Evolutionary conservation across 1,140 invertebrate species (phyloP).

Genomic region (Plectrocnemia conspersa): DNA sequence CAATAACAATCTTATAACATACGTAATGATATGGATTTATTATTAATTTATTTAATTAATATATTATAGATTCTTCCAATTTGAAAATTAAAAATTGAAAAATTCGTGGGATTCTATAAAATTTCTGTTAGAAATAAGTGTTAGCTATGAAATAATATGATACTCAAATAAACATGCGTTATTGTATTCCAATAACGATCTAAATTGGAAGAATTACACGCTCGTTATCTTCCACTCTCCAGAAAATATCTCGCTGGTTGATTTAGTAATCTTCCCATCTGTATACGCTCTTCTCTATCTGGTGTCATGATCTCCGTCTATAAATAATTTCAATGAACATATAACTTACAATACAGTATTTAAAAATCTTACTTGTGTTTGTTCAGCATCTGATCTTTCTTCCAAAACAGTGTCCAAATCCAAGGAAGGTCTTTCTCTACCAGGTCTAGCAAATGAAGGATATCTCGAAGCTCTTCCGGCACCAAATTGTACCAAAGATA

Average conservation of each 20-base stretch:
- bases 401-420: constrained; percentile 78
- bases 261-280: constrained; percentile 44
- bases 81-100: no score
- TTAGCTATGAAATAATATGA: no score
- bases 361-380: constrained; percentile 47
- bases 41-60: no score
- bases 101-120: no score
- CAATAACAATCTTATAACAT: no score
- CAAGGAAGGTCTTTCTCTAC: constrained; percentile 62
- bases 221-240: constrained; percentile 30
- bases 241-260: constrained; percentile 32
- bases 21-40: no score
- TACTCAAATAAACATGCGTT: no score
- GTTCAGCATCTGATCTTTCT: constrained; percentile 70
- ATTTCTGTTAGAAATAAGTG: no score
- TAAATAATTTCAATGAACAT: no score
- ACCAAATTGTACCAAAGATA: constrained; percentile 73
- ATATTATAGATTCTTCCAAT: no score
- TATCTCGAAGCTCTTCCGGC: constrained; percentile 61
- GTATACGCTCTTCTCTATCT: constrained; percentile 49
- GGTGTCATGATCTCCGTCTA: constrained; percentile 54
- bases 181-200: no score
- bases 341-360: no score
- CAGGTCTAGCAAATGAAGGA: constrained; percentile 62
- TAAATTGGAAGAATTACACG: constrained; percentile 1